Conservation (phyloP, 2,113 vertebrate genomes). For the Benitochromis conjunctus region DNA sequence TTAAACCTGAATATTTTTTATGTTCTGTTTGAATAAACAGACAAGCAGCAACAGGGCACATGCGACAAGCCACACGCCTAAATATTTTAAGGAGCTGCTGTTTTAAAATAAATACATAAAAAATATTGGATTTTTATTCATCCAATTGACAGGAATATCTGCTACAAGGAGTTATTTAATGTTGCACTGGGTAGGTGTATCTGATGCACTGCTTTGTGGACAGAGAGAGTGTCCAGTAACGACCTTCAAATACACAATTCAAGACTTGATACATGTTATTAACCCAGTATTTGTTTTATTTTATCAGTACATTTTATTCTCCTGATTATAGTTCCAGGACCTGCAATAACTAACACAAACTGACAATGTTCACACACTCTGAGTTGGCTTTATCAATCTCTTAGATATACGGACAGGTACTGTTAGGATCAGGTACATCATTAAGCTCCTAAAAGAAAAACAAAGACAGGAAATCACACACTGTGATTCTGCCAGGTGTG, state of each 20-base stretch:
- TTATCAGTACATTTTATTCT: not conserved
- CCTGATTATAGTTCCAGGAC: not conserved
- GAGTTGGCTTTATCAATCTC: not conserved
- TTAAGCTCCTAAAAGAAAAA: not conserved
- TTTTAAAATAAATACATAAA: not conserved
- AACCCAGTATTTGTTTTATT: not conserved
- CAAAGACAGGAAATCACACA: not conserved
- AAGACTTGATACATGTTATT: not conserved
- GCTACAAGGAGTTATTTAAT: not conserved
- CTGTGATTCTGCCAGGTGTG: not conserved
- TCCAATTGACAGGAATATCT: not conserved
- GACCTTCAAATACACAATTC: not conserved
- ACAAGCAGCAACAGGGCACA: not conserved
- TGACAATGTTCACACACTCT: not conserved
- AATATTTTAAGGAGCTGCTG: fast-evolving
- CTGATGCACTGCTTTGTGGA: not conserved
- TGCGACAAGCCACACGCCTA: not conserved
- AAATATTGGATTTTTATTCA: not conserved
- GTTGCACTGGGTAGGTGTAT: not conserved
- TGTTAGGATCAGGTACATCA: not conserved
- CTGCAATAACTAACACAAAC: not conserved
- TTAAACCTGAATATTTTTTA: not conserved
- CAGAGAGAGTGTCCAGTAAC: not conserved
- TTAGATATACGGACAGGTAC: not conserved
- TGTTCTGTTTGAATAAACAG: not conserved